Base-by-base conservation (phyloP, 2,797 vertebrate genomes). In the Halcyon badia region DNA sequence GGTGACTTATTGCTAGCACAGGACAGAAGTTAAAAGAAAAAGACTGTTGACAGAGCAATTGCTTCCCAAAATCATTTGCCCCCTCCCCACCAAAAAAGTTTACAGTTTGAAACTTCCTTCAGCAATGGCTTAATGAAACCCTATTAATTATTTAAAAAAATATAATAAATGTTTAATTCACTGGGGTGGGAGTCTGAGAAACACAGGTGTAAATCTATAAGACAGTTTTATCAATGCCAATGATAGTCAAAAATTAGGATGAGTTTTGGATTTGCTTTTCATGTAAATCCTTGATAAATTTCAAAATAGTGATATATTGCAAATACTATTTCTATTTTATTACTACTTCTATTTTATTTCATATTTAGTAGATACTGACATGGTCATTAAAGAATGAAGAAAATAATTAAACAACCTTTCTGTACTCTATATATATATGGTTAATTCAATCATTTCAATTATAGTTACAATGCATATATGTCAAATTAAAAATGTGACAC, bases 401-500 rank as follows among this genome's bases (percentile, higher is more conserved):
- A 91, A 51, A 93, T 39, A 90, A 89, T 87, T 60, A 75, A 68
- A 44, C 30, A 93, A 31, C 48, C 68, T 89, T 88, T 49, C 60
- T 91, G 70, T 90, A 64, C 60, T 70, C 48, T 46, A 26, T 72
- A 83, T 48, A 48, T 49, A 89, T 68, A 82, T 2, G 16, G 28
- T 44, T 88, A 79, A 83, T 89, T 89, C 88, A 52, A 92, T 46
- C 19, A 88, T 61, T 80, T 84, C 62, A 77, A 56, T 73, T 79
- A 79, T 11, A 83, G 60, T 69, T 86, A 89, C 39, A 92, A 56
- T 14, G 25, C 44, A 88, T 33, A 54, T 30, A 78, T 51, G 60
- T 16, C 37, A 77, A 92, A 92, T 79, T 44, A 97, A 88, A 97
- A 84, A 75, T 7, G 18, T 71, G 77, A 69, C 48, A 80, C 20